Base-by-base conservation (phyloP, 2,797 vertebrate species). In the Arctocebus calabarensis region DNA sequence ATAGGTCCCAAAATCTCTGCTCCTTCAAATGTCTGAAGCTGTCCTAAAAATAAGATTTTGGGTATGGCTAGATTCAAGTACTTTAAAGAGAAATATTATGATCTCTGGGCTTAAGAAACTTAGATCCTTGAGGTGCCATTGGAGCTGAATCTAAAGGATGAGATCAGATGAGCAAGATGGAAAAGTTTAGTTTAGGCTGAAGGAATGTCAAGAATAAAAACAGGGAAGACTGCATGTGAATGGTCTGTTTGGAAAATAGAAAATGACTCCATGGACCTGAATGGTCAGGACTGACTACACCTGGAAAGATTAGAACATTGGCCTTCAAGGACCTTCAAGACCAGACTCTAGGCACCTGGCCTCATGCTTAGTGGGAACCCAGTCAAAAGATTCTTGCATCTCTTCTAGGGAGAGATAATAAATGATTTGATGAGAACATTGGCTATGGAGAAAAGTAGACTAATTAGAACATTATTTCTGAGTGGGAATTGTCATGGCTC, bases 81-180 rank as follows among this genome's bases (percentile, higher is more conserved):
- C 27, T 71, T 93, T 68, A 70, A 78, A 57, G 68, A 89, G 79
- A 88, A 94, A 64, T 55, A 19, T 83, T 81, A 86, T 73, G 88
- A 92, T 32, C 16, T 95, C 37, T 82, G 19, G n/a, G 13, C 61
- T 95, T 88, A 88, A 85, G 89, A 82, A 84, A 92, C 85, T 84
- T 79, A 62, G 48, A 34, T 84, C 7, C 84, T 87, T 62, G 37
- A 90, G 34, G 43, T 62, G 43, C 14, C 4, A 27, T 20, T 37
- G 79, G n/a, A 48, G 22, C n/a, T 77, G 68, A 94, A 57, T 86
- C 48, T 93, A 88, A 86, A 73, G 13, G 66, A 68, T 78, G 12
- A 73, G 7, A 82, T 62, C 52, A 90, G 71, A 17, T 85, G 11
- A 62, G 66, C 59, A 79, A 62, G 34, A 55, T 74, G 7, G 27